phyloP scores from a whole-genome alignment of 2,113 vertebrate species.

The Aleadryas rufinucha region DNA sequence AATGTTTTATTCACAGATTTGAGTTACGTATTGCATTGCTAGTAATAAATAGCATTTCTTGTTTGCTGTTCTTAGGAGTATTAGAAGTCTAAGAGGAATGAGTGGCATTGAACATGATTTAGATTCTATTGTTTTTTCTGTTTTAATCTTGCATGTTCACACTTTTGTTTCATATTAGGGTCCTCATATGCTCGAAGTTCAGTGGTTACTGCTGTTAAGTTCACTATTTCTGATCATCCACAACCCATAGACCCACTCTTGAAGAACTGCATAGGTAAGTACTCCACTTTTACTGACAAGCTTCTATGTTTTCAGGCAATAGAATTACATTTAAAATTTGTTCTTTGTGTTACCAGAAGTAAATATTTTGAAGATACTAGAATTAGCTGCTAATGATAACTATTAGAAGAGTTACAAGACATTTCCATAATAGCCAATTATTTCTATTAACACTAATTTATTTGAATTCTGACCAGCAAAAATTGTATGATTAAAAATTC shows the following conservation, averaged over 20 bases:
- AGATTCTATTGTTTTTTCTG: background rate
- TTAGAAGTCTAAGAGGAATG: background rate
- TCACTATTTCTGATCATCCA: conserved; percentile 98
- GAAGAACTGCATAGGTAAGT: conserved; percentile 96
- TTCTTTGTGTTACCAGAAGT: background rate
- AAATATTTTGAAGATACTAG: background rate
- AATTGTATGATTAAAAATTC: background rate
- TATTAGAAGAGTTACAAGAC: background rate
- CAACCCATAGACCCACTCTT: conserved; percentile 95
- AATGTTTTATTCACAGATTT: background rate
- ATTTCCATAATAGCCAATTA: background rate
- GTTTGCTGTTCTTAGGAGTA: background rate
- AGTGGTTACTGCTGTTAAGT: conserved; percentile 97
- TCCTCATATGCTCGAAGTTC: conserved; percentile 97
- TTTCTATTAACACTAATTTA: background rate
- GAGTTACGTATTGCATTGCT: background rate
- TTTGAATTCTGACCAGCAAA: background rate
- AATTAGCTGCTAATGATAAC: background rate
- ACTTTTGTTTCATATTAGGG: conserved; percentile 71
- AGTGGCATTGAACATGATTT: background rate
- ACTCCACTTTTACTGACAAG: background rate
- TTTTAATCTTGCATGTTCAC: background rate
- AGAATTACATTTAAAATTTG: background rate
- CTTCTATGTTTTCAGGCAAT: background rate
- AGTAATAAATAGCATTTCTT: background rate